Base-by-base conservation (phyloP, 2,888 invertebrate species). In the Girardia tigrina region DNA sequence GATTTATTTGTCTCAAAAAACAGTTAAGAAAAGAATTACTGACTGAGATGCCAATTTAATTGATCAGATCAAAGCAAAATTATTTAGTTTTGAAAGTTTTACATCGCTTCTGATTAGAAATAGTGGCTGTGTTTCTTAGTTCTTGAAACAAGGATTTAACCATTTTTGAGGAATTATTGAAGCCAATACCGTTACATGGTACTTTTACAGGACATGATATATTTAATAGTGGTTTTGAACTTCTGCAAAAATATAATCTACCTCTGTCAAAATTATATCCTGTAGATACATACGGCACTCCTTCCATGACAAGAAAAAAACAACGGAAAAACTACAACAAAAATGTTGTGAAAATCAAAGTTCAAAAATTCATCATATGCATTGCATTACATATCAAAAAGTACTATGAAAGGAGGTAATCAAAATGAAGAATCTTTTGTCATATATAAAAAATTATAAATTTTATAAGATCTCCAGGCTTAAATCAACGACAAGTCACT, bases 131-230 rank as follows among this genome's bases (percentile, higher is more conserved):
- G n/a, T 56, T 56, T 4, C 23, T 56, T n/a, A n/a, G 56, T 12
- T 4, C 56, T 4, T 56, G 56, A n/a, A 23, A 16, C 56, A n/a
- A 6, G 23, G 56, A 56, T n/a, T 56, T 56, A 6, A 56, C n/a
- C n/a, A 56, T 56, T 56, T 56, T 56, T n/a, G 4, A 56, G n/a
- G 56, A 56, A 56, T 56, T 56, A 56, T 56, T 56, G 56, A 23
- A 56, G 23, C 56, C 23, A 56, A n/a, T 56, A 4, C 56, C n/a
- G 56, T 20, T 56, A 23, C n/a, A 16, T 56, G 56, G 56, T n/a
- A 56, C 56, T 56, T 20, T 23, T 56, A 56, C 56, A 56, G 56
- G 56, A 56, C 8, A 56, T 20, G 56, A 56, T 56, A 56, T 56
- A 56, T 56, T 56, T n/a, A 56, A 56, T 56, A n/a, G n/a, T n/a